phyloP scores from a whole-genome alignment of 2,888 invertebrate genomes.

The Cyclophora albipunctata region DNA sequence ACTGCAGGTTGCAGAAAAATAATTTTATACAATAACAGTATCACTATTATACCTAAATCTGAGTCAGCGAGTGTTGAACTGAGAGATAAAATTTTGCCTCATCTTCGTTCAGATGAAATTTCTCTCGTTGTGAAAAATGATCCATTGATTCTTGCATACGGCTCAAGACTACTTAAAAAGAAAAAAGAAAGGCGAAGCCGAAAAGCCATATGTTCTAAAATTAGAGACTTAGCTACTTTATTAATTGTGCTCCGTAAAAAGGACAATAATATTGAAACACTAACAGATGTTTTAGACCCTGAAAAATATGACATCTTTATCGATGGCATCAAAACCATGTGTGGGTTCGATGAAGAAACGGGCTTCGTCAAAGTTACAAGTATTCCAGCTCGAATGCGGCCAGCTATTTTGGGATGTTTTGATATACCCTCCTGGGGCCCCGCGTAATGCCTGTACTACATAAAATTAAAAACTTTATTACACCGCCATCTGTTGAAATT shows the following conservation, averaged over 20 bases:
- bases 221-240: conserved; percentile 11
- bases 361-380: conserved; percentile 7
- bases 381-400: conserved; percentile 8
- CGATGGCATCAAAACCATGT: conserved; percentile 9
- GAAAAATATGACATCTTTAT: conserved; percentile 9
- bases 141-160: no score
- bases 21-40: no score
- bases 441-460: no score
- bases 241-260: conserved; percentile 2
- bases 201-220: conserved; percentile 8
- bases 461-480: no score
- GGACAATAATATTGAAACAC: conserved; percentile 1
- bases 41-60: no score
- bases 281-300: conserved; percentile 7
- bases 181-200: conserved; percentile 4
- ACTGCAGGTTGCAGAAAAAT: no score
- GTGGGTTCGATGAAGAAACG: conserved; percentile 13
- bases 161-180: not conserved
- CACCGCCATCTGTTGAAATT: no score
- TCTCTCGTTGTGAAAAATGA: conserved; percentile 3
- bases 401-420: conserved; percentile 8
- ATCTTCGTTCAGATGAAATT: conserved; percentile 5
- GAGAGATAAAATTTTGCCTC: no score
- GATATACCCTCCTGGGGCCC: no score
- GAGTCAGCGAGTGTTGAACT: no score